These are phyloP conservation scores for Pelobates fuscus DNA, from an alignment of 2,113 vertebrate species.

Conservation along the genomic window DNA sequence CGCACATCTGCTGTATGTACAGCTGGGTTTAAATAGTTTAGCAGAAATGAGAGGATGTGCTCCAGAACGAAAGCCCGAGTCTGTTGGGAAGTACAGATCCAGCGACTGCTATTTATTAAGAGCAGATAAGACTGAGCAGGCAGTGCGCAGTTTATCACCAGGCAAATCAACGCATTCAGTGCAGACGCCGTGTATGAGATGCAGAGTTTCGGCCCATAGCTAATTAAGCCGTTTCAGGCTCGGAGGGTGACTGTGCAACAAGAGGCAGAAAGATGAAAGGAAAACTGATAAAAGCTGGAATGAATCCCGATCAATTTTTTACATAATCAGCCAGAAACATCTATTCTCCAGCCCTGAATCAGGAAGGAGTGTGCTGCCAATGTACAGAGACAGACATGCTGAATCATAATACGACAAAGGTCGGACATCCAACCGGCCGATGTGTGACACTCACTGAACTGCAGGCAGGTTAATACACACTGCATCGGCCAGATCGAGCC, in stretches of 20 bases:
- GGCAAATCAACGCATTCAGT: background rate
- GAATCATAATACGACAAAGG: too few species aligned
- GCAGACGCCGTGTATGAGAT: background rate
- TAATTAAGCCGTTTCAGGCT: slow-evolving; percentile 23
- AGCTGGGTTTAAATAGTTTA: too few species aligned
- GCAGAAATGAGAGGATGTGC: too few species aligned
- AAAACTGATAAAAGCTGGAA: slow-evolving; percentile 6
- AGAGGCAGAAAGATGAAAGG: slow-evolving; percentile 27
- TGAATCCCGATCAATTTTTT: slow-evolving; percentile 29
- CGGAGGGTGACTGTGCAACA: slow-evolving; percentile 13
- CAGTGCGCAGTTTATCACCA: too few species aligned
- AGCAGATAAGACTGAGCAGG: too few species aligned
- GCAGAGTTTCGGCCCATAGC: background rate
- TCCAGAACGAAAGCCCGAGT: too few species aligned
- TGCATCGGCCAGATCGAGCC: background rate
- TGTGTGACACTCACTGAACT: background rate
- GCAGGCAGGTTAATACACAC: background rate
- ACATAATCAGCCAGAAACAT: slow-evolving; percentile 14
- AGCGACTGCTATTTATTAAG: too few species aligned
- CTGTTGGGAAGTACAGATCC: too few species aligned
- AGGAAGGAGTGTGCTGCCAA: slow-evolving; percentile 10
- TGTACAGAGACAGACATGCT: background rate
- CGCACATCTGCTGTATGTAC: too few species aligned
- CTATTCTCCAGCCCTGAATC: slow-evolving; percentile 23
- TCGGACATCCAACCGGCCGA: too few species aligned